Percentiles rank a stretch among this genome's conserved stretches.
phyloP scores from a whole-genome alignment of 2,113 vertebrate species.

The Oncorhynchus gorbuscha region DNA sequence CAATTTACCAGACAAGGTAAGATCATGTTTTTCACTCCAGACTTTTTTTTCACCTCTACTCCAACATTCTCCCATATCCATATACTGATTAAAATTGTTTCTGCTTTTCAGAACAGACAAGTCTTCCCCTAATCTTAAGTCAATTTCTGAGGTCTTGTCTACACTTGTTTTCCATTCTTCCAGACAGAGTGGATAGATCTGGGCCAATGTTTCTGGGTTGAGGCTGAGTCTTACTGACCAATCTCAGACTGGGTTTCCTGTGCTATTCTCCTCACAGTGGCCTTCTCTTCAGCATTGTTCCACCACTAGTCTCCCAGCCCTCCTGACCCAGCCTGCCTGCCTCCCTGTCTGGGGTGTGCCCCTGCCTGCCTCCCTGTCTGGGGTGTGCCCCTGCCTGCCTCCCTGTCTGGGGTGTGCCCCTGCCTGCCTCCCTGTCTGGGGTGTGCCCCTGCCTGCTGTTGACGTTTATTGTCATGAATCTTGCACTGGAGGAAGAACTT shows the following conservation, averaged over 20 bases:
- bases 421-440: neutral
- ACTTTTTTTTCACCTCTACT: slow-evolving; percentile 2
- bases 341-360: too few species aligned
- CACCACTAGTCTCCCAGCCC: neutral
- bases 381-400: neutral
- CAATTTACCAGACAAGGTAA: neutral
- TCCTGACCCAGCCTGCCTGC: neutral
- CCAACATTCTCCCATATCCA: neutral
- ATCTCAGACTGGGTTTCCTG: slow-evolving; percentile 7
- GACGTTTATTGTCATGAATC: too few species aligned
- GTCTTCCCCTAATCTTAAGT: slow-evolving; percentile 19
- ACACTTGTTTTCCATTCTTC: slow-evolving; percentile 4
- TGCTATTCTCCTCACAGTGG: neutral
- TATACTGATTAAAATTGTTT: neutral
- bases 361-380: too few species aligned
- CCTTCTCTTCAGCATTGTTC: neutral
- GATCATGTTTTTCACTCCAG: neutral
- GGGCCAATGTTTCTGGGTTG: slow-evolving; percentile 29
- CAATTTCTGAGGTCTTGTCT: slow-evolving; percentile 29
- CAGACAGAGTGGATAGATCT: slow-evolving; percentile 30
- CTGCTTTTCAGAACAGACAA: slow-evolving; percentile 31
- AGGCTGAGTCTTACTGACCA: slow-evolving; percentile 10
- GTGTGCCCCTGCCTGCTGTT: neutral
- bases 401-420: too few species aligned
- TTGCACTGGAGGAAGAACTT: too few species aligned